phyloP scores from a whole-genome alignment of 2,113 vertebrate species.

The Clinocottus analis region DNA sequence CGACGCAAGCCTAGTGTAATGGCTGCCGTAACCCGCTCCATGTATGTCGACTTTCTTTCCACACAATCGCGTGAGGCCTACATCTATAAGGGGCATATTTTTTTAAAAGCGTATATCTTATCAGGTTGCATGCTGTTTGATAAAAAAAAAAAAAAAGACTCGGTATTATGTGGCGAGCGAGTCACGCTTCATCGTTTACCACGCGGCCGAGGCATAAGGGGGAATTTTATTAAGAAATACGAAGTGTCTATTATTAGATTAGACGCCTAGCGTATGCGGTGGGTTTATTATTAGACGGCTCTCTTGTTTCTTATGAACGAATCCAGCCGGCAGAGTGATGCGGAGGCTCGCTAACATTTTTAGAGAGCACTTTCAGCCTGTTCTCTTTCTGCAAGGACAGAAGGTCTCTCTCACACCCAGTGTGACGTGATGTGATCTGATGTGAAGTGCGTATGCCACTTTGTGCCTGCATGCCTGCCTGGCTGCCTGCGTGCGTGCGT shows the following conservation, averaged over 20 bases:
- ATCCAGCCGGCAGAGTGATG: constrained; percentile 30
- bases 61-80: constrained; percentile 8
- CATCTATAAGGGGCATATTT: constrained; percentile 20
- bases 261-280: constrained; percentile 3
- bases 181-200: constrained; percentile 31
- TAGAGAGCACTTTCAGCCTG: constrained; percentile 62
- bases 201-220: constrained; percentile 26
- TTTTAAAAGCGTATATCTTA: constrained; percentile 28
- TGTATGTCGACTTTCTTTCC: not conserved
- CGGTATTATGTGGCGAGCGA: constrained; percentile 3
- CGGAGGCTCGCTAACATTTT: constrained; percentile 44
- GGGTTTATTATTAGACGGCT: constrained; percentile 52
- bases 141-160: not conserved
- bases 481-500: constrained; percentile 28
- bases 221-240: constrained; percentile 45
- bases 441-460: constrained; percentile 71
- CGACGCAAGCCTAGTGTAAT: constrained; percentile 36
- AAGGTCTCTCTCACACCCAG: constrained; percentile 73
- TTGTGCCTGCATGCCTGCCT: constrained; percentile 43
- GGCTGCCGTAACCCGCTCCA: constrained; percentile 26
- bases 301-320: constrained; percentile 38
- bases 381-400: constrained; percentile 73
- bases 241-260: constrained; percentile 50
- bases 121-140: not conserved
- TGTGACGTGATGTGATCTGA: constrained; percentile 73